Percentiles rank a stretch among this genome's conserved stretches.
Conservation (phyloP, 2,113 vertebrate genomes). For the Parus major region DNA sequence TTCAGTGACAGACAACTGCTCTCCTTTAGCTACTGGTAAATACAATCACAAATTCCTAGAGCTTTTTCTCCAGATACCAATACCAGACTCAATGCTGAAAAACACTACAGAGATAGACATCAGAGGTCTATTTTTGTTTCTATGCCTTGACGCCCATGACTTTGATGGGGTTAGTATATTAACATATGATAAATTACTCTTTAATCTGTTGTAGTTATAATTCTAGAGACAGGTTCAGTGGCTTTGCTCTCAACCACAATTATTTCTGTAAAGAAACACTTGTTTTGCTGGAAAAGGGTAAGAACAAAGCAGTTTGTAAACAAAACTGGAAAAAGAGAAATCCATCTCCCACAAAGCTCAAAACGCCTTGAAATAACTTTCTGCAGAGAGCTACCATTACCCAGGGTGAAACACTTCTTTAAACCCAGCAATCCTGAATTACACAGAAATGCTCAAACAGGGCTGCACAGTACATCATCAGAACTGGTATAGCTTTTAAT, state of each 20-base stretch:
- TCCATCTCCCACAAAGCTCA: neutral
- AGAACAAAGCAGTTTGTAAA: slow-evolving; percentile 47
- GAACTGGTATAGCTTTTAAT: neutral
- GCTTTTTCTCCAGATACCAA: neutral
- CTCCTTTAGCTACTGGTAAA: slow-evolving; percentile 2
- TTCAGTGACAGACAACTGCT: neutral
- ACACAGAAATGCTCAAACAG: neutral
- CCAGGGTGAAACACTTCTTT: neutral
- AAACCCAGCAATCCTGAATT: neutral
- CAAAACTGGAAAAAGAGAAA: slow-evolving; percentile 18
- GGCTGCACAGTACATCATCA: neutral
- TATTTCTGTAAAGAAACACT: slow-evolving; percentile 29
- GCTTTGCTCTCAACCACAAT: slow-evolving; percentile 19
- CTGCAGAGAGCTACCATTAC: neutral
- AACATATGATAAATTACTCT: slow-evolving; percentile 45
- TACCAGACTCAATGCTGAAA: neutral
- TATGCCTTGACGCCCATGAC: neutral
- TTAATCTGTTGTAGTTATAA: slow-evolving; percentile 28
- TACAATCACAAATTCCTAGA: neutral
- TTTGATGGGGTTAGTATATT: slow-evolving; percentile 43
- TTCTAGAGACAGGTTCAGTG: slow-evolving; percentile 1
- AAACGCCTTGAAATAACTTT: neutral
- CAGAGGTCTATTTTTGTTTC: slow-evolving; percentile 47
- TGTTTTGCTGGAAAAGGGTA: slow-evolving; percentile 5
- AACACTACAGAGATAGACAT: slow-evolving; percentile 34